These are phyloP conservation scores for Ciconia nigra DNA, from an alignment of 2,797 vertebrate species.

Conservation along the genomic window DNA sequence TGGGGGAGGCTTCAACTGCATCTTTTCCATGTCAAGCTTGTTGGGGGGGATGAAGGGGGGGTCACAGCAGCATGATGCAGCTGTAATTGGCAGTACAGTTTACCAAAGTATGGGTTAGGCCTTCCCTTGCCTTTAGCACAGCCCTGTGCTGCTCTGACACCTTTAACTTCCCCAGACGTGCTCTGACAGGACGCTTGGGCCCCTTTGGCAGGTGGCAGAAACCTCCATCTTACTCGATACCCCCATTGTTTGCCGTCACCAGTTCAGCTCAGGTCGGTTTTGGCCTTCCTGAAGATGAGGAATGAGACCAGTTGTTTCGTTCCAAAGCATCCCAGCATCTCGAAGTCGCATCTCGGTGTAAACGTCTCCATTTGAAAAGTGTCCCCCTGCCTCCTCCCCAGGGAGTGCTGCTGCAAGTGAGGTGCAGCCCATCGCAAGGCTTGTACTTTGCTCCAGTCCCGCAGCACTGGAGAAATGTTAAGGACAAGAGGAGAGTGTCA, in stretches of 20 bases:
- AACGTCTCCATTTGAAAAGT: neutral
- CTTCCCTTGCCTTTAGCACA: neutral
- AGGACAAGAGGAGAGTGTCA: neutral
- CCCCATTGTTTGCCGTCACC: neutral
- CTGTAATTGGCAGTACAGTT: neutral
- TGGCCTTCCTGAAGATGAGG: neutral
- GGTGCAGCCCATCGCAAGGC: too few species aligned
- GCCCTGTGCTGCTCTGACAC: neutral
- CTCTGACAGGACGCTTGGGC: neutral
- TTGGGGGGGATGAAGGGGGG: neutral
- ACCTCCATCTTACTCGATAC: too few species aligned
- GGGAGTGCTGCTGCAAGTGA: neutral
- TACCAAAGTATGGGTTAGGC: neutral
- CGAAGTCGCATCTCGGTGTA: neutral
- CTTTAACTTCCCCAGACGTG: neutral
- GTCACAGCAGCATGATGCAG: neutral
- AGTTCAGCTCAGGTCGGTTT: neutral
- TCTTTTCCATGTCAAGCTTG: neutral
- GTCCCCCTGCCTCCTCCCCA: neutral
- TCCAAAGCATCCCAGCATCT: neutral
- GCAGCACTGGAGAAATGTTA: neutral
- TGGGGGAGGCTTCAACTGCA: neutral
- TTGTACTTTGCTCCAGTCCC: neutral
- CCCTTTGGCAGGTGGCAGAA: neutral
- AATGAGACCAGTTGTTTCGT: neutral